Conservation (phyloP, 2,113 vertebrate genomes). For the Tupaia chinensis region DNA sequence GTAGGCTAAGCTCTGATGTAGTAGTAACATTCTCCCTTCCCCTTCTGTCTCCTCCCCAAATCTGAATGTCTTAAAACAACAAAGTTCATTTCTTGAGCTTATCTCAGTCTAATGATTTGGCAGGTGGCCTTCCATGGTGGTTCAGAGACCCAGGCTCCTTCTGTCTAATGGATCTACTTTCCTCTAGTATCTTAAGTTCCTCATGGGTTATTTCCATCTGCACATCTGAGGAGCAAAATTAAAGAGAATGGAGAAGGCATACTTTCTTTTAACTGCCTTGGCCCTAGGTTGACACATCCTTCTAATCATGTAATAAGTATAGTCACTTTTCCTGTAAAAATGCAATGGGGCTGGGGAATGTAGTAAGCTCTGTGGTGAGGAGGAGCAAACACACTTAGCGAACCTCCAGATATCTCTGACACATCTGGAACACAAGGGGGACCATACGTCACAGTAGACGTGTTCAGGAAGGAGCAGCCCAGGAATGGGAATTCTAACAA, state of each 20-base stretch:
- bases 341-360: not conserved
- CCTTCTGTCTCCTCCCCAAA: not conserved
- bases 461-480: not conserved
- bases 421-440: not conserved
- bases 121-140: not conserved
- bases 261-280: not conserved
- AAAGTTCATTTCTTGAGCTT: slow-evolving; percentile 1
- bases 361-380: not conserved
- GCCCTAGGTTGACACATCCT: not conserved
- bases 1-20: not conserved
- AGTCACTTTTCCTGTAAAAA: not conserved
- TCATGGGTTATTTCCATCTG: not conserved
- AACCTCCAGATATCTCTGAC: not conserved
- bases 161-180: not conserved
- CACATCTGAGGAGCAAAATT: not conserved
- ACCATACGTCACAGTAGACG: not conserved
- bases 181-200: not conserved
- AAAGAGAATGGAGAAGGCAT: not conserved
- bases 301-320: not conserved
- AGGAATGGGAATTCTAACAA: not conserved
- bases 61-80: slow-evolving; percentile 30
- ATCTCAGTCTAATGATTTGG: slow-evolving; percentile 7
- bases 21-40: not conserved
- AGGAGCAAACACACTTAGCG: not conserved
- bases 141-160: not conserved